Evolutionary conservation across 2,797 vertebrate species (phyloP).

Genomic region (Poeciliopsis paucimaculata): DNA sequence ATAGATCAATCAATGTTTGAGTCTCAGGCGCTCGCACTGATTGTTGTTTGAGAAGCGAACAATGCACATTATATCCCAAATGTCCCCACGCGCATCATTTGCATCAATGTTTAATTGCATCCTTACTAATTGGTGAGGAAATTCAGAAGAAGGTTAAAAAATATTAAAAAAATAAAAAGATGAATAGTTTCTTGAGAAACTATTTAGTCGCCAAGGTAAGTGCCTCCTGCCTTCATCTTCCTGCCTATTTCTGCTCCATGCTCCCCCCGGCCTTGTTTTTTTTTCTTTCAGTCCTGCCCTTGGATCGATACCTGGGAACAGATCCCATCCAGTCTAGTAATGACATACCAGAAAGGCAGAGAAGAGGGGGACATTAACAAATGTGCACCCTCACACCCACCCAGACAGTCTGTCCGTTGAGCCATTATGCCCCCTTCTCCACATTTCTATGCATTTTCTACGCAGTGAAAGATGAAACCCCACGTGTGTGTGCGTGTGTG

Average conservation of each 20-base stretch:
- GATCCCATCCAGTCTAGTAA: conserved; percentile 61
- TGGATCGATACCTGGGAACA: conserved; percentile 69
- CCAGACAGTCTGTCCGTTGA: conserved; percentile 21
- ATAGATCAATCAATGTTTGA: neutral
- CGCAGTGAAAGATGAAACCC: conserved; percentile 28
- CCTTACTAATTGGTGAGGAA: neutral
- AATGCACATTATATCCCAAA: neutral
- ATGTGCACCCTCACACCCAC: conserved; percentile 60
- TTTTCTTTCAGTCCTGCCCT: conserved; percentile 20
- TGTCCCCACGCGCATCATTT: neutral
- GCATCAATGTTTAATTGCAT: neutral
- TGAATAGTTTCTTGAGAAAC: neutral
- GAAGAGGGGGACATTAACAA: conserved; percentile 59
- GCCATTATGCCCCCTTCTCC: conserved; percentile 30
- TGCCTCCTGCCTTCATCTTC: conserved; percentile 16
- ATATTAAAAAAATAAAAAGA: neutral
- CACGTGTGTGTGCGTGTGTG: conserved; percentile 4
- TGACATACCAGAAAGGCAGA: conserved; percentile 55
- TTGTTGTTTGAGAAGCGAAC: neutral
- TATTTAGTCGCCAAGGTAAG: neutral
- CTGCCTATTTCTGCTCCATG: conserved; percentile 7
- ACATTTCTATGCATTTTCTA: conserved; percentile 37
- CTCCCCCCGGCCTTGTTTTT: conserved; percentile 30
- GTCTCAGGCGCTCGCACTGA: neutral
- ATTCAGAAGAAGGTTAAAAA: neutral